A percentile compares a stretch with the other conserved stretches of the same genome.
phyloP scores from a whole-genome alignment of 2,113 vertebrate species.

The Cyanoramphus novaezelandiae region DNA sequence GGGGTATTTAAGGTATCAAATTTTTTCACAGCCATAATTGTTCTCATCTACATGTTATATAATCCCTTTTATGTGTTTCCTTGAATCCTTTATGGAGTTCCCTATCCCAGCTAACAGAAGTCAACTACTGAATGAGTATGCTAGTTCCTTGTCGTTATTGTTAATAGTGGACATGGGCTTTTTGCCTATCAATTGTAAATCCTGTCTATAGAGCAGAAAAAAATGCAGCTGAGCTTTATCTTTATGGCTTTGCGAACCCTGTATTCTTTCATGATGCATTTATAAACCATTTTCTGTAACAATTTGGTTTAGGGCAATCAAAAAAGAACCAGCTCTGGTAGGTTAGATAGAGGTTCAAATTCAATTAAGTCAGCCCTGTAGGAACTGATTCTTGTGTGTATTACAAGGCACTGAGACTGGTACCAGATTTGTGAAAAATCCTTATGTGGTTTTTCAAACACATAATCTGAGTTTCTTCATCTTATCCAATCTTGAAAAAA shows the following conservation, averaged over 20 bases:
- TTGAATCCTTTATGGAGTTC: constrained; percentile 22
- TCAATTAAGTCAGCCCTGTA: constrained; percentile 41
- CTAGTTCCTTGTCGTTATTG: not conserved
- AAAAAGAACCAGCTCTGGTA: not conserved
- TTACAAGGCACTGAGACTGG: not conserved
- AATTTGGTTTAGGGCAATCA: constrained; percentile 47
- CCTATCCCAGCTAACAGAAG: not conserved
- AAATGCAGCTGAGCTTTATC: constrained; percentile 21
- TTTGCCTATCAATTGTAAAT: constrained; percentile 17
- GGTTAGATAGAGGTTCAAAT: constrained; percentile 26
- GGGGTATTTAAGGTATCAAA: not conserved
- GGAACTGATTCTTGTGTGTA: not conserved
- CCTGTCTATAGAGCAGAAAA: not conserved
- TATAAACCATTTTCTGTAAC: constrained; percentile 19
- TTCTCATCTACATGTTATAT: constrained; percentile 35
- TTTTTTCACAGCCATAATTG: not conserved
- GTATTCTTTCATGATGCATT: constrained; percentile 10
- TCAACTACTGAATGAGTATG: not conserved
- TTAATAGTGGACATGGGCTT: not conserved
- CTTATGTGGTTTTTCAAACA: constrained; percentile 6
- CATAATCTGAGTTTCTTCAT: not conserved
- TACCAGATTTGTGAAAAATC: constrained; percentile 18
- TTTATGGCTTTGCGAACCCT: constrained; percentile 1
- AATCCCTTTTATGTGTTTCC: not conserved
- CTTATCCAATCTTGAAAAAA: not conserved